These are phyloP conservation scores for Tenthredo livida DNA, from an alignment of 2,888 invertebrate genomes.

Conservation along the genomic window DNA sequence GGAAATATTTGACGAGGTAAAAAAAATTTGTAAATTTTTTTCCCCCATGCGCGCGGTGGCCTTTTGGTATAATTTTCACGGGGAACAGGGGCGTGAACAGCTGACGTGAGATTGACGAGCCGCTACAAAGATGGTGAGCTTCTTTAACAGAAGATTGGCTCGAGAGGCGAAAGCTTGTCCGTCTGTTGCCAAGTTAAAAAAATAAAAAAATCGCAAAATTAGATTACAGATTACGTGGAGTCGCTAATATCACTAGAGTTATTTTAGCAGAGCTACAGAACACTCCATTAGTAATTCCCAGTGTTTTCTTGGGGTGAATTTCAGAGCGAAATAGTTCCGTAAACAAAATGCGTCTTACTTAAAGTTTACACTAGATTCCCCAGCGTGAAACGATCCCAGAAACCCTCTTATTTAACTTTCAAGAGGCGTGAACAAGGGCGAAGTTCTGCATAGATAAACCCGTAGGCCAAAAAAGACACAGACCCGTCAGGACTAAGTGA, in stretches of 20 bases:
- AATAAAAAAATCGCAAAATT: conserved; percentile 14
- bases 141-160: conserved; percentile 26
- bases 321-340: conserved; percentile 57
- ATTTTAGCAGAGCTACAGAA: neutral
- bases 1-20: conserved; percentile 22
- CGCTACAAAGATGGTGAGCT: conserved; percentile 31
- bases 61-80: conserved; percentile 41
- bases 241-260: conserved; percentile 6
- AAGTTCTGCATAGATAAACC: conserved; percentile 52
- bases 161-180: conserved; percentile 12
- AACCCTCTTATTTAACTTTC: conserved; percentile 39
- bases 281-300: neutral
- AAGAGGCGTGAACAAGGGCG: conserved; percentile 48
- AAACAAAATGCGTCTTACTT: conserved; percentile 49
- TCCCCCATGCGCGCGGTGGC: neutral
- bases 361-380: conserved; percentile 12
- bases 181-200: conserved; percentile 33
- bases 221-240: conserved; percentile 34
- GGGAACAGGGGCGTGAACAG: conserved; percentile 13
- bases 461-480: conserved; percentile 29
- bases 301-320: neutral
- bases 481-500: conserved; percentile 69
- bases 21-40: conserved; percentile 35
- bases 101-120: conserved; percentile 50
- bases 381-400: conserved; percentile 47